Base-by-base conservation (phyloP, 2,888 invertebrate genomes). In the Eupithecia abbreviata region DNA sequence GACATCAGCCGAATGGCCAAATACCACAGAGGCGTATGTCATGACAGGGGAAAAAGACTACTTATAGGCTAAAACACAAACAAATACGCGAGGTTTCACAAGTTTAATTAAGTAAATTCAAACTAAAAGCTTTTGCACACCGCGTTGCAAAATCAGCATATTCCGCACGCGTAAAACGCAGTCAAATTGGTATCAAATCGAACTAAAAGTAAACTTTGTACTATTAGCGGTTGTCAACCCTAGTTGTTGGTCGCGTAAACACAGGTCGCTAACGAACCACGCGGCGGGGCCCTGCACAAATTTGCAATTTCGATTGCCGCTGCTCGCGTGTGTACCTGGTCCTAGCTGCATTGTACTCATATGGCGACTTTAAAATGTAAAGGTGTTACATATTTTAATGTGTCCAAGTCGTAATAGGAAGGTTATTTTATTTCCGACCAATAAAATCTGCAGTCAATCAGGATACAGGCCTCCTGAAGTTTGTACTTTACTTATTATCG, bases 201-300 rank as follows among this genome's bases (percentile, higher is more conserved):
- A 86, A 87, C 85, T 88, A 89, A 90, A 90, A 90, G 89, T 88
- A 91, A 91, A 91, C 89, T 82, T 84, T 83, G 82, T 87, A 87
- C 87, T 92, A 93, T 94, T 94, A 93, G 91, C 85, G 88, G 90
- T 89, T 87, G 92, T 83, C 92, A 93, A 82, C 94, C 93, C 93
- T 93, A 90, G 90, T 88, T 89, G 90, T 86, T 86, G 90, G 90
- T 90, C 90, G 91, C 92, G 93, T 93, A 93, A 94, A 94, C 93
- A 94, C 93, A 93, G 92, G 92, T 92, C 91, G 90, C 93, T 95
- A 95, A 95, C 94, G 94, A 95, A 95, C 93, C 93, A 90, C 87
- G 89, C 91, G 89, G 91, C 89, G 88, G 91, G 89, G 92, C 90
- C 93, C 92, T 94, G 93, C 94, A 93, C 93, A 93, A 93, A 95